Percentiles rank a stretch among this genome's conserved stretches.
phyloP scores from a whole-genome alignment of 2,797 vertebrate species.

The Sebastes itinus region DNA sequence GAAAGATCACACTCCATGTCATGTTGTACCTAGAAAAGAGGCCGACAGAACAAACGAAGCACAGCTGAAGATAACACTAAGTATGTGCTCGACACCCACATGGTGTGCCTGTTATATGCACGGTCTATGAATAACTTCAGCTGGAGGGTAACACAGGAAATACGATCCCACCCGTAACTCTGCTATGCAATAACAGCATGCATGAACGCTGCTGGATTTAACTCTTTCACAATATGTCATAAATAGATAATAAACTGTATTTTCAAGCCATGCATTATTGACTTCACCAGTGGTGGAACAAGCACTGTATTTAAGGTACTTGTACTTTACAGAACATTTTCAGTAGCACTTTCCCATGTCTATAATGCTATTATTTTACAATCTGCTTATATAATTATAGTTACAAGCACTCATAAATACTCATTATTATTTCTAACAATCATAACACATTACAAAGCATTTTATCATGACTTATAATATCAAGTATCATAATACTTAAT shows the following conservation, averaged over 20 bases:
- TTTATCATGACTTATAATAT: too few relatives aligned
- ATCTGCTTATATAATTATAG: too few relatives aligned
- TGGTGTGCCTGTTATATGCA: slow-evolving; percentile 14
- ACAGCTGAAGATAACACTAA: slow-evolving; percentile 15
- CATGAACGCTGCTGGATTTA: neutral
- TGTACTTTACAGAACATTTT: neutral
- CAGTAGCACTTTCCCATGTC: too few relatives aligned
- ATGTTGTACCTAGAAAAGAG: neutral
- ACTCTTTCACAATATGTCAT: neutral
- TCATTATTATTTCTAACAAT: too few relatives aligned
- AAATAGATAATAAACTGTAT: neutral
- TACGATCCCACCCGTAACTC: slow-evolving; percentile 17
- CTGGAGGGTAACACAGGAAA: slow-evolving; percentile 36
- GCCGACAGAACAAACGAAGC: slow-evolving; percentile 23
- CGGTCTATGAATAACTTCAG: slow-evolving; percentile 51
- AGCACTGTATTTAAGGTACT: neutral
- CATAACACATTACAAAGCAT: too few relatives aligned
- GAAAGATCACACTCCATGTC: neutral
- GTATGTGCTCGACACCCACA: slow-evolving; percentile 32
- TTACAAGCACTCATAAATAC: too few relatives aligned
- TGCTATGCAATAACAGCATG: slow-evolving; percentile 7
- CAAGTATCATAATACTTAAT: too few relatives aligned
- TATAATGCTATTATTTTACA: too few relatives aligned
- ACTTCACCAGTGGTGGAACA: neutral
- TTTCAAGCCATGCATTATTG: neutral